These are phyloP conservation scores for Chaenogobius annularis DNA, from an alignment of 2,113 vertebrate genomes.

Conservation along the genomic window DNA sequence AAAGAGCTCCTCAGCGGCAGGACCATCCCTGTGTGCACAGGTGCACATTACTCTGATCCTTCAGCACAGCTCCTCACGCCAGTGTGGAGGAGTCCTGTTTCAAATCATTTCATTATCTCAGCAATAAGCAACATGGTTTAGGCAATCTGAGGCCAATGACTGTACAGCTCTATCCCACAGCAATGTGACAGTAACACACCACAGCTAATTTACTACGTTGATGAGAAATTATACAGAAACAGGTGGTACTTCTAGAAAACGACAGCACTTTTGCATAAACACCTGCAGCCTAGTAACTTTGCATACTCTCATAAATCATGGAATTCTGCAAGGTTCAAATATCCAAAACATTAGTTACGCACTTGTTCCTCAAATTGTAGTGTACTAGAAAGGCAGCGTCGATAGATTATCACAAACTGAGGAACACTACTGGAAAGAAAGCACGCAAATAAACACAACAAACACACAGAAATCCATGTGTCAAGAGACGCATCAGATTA, in stretches of 20 bases:
- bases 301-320: neutral
- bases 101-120: neutral
- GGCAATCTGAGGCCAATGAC: neutral
- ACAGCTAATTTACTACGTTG: neutral
- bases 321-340: neutral
- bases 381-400: neutral
- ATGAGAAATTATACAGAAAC: neutral
- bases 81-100: neutral
- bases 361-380: neutral
- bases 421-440: neutral
- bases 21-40: conserved; percentile 23
- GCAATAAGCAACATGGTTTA: neutral
- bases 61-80: neutral
- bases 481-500: neutral
- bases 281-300: neutral
- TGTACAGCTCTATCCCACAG: neutral
- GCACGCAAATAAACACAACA: neutral
- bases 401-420: neutral
- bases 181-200: neutral
- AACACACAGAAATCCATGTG: neutral
- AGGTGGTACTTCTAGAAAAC: neutral
- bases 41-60: conserved; percentile 21
- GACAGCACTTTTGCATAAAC: neutral
- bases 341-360: neutral
- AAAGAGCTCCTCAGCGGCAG: conserved; percentile 11